A percentile compares a stretch with the other conserved stretches of the same genome.
Conservation (phyloP, 2,797 vertebrate genomes). For the Parambassis ranga region DNA sequence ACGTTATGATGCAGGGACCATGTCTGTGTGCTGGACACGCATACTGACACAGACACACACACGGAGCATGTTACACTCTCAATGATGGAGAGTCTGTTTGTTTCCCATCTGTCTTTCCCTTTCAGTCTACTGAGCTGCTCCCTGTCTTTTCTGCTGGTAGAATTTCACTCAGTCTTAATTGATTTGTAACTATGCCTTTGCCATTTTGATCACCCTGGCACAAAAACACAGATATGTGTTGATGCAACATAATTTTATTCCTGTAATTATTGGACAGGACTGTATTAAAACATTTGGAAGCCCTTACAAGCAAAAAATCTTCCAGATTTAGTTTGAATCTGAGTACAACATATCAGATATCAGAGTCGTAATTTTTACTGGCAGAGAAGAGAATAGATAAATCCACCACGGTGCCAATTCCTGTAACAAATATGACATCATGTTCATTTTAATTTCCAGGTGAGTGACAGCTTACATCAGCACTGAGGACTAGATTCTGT, state of each 20-base stretch:
- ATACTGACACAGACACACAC: slow-evolving; percentile 24
- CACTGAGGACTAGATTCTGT: not conserved
- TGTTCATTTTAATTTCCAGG: not conserved
- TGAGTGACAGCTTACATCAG: slow-evolving; percentile 9
- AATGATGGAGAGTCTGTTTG: slow-evolving; percentile 58
- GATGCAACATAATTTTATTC: slow-evolving; percentile 28
- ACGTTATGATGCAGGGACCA: slow-evolving; percentile 39
- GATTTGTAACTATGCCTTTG: slow-evolving; percentile 59
- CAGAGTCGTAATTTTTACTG: too few species aligned
- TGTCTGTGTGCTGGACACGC: slow-evolving; percentile 50
- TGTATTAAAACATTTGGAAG: slow-evolving; percentile 34
- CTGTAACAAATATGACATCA: not conserved
- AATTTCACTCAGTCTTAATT: slow-evolving; percentile 63
- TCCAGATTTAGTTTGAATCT: slow-evolving; percentile 22
- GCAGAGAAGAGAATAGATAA: slow-evolving; percentile 10
- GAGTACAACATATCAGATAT: not conserved
- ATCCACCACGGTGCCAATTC: not conserved
- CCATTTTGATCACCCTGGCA: slow-evolving; percentile 53
- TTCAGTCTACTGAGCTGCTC: slow-evolving; percentile 48
- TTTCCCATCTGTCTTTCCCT: slow-evolving; percentile 66
- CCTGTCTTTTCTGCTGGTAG: slow-evolving; percentile 42
- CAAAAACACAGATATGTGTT: slow-evolving; percentile 42
- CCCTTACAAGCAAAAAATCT: not conserved
- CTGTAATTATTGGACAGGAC: slow-evolving; percentile 30
- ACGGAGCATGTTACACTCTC: slow-evolving; percentile 54